Percentiles rank a stretch among this genome's conserved stretches.
These are phyloP conservation scores for Procapra przewalskii DNA, from an alignment of 2,113 vertebrate genomes.

Conservation along the genomic window DNA sequence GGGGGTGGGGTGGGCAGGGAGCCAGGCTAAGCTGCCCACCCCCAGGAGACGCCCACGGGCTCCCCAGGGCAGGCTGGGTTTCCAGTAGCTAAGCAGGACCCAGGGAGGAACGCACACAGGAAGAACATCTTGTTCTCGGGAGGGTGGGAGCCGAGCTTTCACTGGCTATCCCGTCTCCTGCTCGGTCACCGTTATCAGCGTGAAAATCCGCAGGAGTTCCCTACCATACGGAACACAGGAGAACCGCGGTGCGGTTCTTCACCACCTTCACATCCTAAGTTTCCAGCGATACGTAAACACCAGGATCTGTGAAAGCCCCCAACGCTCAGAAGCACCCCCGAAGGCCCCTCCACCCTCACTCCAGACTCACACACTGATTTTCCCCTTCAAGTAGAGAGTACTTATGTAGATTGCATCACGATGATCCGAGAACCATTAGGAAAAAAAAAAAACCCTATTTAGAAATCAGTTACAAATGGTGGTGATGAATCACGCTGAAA, in stretches of 20 bases:
- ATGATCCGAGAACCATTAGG: neutral
- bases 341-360: neutral
- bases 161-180: rapidly evolving
- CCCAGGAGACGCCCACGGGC: neutral
- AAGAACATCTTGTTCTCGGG: neutral
- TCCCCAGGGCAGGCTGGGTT: neutral
- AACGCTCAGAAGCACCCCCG: neutral
- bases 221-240: no score
- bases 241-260: rapidly evolving
- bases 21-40: no score
- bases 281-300: rapidly evolving
- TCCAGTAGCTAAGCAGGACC: no score
- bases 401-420: rapidly evolving
- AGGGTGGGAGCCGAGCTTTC: neutral
- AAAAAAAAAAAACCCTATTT: neutral
- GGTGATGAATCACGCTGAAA: neutral
- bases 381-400: neutral
- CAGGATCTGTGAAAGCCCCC: neutral
- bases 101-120: rapidly evolving
- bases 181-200: rapidly evolving
- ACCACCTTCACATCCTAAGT: rapidly evolving
- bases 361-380: neutral
- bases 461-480: neutral
- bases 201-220: neutral
- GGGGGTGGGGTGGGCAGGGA: neutral